Conservation (phyloP, 1,140 invertebrate species). For the Tribolium castaneum region DNA sequence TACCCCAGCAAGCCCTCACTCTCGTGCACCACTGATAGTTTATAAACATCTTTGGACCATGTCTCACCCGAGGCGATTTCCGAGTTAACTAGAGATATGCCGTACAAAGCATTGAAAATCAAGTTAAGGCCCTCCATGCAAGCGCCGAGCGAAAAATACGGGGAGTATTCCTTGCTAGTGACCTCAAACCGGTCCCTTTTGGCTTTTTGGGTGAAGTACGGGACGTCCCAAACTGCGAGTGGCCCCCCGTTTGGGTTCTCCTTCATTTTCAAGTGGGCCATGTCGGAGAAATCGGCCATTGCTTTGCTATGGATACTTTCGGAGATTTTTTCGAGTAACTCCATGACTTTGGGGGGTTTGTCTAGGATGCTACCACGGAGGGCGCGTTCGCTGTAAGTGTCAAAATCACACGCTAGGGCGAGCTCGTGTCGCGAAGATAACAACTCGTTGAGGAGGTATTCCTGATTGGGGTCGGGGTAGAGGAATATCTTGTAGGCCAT, state of each 20-base stretch:
- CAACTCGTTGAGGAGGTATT: slow-evolving; percentile 78
- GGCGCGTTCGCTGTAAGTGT: slow-evolving; percentile 88
- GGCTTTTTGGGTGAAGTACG: slow-evolving; percentile 81
- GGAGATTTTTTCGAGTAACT: slow-evolving; percentile 85
- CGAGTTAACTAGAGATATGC: slow-evolving; percentile 78
- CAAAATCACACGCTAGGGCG: slow-evolving; percentile 88
- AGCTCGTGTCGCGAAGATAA: slow-evolving; percentile 80
- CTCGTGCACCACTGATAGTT: slow-evolving; percentile 85
- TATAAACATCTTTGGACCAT: slow-evolving; percentile 90
- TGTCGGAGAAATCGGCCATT: slow-evolving; percentile 76
- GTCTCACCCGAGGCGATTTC: slow-evolving; percentile 80
- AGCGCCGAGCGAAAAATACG: slow-evolving; percentile 93
- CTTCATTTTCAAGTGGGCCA: slow-evolving; percentile 79
- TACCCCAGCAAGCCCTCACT: slow-evolving; percentile 85
- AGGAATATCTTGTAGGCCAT: slow-evolving; percentile 90
- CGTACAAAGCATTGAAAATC: slow-evolving; percentile 84
- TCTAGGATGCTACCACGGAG: slow-evolving; percentile 89
- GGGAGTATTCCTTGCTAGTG: slow-evolving; percentile 77
- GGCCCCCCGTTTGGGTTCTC: slow-evolving; percentile 66
- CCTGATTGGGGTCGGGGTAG: slow-evolving; percentile 82
- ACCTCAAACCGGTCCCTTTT: slow-evolving; percentile 78
- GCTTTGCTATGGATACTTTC: slow-evolving; percentile 75
- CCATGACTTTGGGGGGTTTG: slow-evolving; percentile 78
- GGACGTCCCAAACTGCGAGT: slow-evolving; percentile 85
- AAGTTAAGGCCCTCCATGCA: slow-evolving; percentile 97